Evolutionary conservation across 2,797 vertebrate species (phyloP).

Genomic region (Steatocranus sp.): DNA sequence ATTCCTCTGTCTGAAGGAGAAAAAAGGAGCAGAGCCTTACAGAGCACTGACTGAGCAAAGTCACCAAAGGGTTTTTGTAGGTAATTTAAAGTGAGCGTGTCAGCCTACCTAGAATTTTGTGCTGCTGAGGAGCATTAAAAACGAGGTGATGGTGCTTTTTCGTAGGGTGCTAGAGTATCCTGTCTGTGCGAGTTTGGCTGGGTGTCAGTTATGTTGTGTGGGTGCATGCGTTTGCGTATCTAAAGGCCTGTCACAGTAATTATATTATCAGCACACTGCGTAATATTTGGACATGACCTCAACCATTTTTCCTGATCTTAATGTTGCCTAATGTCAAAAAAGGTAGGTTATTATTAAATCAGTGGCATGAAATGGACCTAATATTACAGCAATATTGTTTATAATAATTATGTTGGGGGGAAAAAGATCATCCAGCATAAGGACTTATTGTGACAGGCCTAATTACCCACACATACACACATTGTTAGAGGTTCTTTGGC

Average conservation of each 20-base stretch:
- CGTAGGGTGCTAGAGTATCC: background rate
- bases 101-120: background rate
- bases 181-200: background rate
- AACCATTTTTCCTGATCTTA: background rate
- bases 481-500: background rate
- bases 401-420: accelerated
- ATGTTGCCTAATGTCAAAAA: background rate
- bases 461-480: background rate
- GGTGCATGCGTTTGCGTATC: background rate
- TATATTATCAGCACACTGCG: background rate
- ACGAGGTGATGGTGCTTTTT: background rate
- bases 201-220: background rate
- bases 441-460: background rate
- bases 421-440: background rate
- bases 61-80: background rate
- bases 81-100: background rate
- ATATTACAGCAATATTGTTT: accelerated
- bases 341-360: background rate
- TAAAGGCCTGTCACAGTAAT: background rate
- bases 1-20: background rate
- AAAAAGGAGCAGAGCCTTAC: background rate
- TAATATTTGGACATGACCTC: background rate
- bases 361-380: background rate
- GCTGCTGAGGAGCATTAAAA: background rate
- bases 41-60: background rate